A percentile compares a stretch with the other conserved stretches of the same genome.
These are phyloP conservation scores for Crocallis elinguaria DNA, from an alignment of 2,888 invertebrate species.

Conservation along the genomic window DNA sequence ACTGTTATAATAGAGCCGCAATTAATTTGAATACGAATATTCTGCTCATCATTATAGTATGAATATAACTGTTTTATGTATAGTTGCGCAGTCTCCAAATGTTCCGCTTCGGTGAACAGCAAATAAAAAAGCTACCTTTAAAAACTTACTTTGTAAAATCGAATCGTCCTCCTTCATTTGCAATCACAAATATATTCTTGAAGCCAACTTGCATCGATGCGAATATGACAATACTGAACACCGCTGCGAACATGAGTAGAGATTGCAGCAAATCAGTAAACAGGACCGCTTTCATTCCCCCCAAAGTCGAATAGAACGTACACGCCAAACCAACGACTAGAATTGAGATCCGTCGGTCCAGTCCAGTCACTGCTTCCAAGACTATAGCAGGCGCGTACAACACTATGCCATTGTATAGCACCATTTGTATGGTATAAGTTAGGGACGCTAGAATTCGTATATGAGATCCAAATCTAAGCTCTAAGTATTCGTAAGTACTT, in stretches of 20 bases:
- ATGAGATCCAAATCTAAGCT: constrained; percentile 91
- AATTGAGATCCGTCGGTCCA: constrained; percentile 89
- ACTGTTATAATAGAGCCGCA: too few relatives aligned
- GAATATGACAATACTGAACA: constrained; percentile 91
- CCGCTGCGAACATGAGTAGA: constrained; percentile 92
- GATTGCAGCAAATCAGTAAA: constrained; percentile 95
- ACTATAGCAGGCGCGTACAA: constrained; percentile 97
- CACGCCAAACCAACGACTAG: constrained; percentile 90
- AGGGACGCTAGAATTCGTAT: constrained; percentile 92
- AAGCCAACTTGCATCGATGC: constrained; percentile 89
- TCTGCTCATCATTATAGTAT: too few relatives aligned
- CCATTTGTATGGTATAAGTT: constrained; percentile 95
- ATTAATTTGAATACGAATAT: too few relatives aligned
- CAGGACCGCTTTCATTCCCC: constrained; percentile 96
- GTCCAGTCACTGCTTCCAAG: constrained; percentile 93
- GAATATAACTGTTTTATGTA: too few relatives aligned
- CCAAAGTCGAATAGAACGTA: constrained; percentile 94
- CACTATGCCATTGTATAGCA: constrained; percentile 95
- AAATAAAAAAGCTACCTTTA: not conserved
- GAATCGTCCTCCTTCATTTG: constrained; percentile 88
- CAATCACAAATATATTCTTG: constrained; percentile 88
- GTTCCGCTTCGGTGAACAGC: not conserved
- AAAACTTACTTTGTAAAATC: constrained; percentile 87
- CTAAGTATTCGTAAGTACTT: constrained; percentile 97
- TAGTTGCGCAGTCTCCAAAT: too few relatives aligned